These are phyloP conservation scores for Echinometra lucunter DNA, from an alignment of 53 echinoderm and acorn worm genomes.

Conservation along the genomic window DNA sequence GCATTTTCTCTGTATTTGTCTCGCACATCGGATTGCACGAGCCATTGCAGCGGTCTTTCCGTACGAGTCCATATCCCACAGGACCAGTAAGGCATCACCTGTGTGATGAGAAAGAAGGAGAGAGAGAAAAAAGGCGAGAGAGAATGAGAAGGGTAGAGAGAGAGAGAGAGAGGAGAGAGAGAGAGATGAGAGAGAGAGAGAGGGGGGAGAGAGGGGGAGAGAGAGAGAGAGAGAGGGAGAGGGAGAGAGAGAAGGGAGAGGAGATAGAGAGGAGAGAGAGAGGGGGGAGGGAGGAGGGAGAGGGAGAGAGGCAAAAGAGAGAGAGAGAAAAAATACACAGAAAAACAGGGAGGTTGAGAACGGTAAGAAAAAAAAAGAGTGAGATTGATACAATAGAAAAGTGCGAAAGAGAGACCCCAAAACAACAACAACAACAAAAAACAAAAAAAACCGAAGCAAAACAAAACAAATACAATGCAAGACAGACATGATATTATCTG, in stretches of 20 bases:
- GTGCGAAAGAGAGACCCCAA: too few relatives aligned
- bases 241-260: not conserved
- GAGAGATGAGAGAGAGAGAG: not conserved
- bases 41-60: conserved; percentile 72
- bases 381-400: too few relatives aligned
- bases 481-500: too few relatives aligned
- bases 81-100: conserved; percentile 93
- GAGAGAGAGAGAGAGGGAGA: not conserved
- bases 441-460: too few relatives aligned
- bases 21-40: conserved; percentile 86
- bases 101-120: not conserved
- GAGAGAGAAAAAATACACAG: too few relatives aligned
- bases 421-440: too few relatives aligned
- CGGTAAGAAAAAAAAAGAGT: too few relatives aligned
- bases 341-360: too few relatives aligned
- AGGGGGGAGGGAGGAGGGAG: not conserved
- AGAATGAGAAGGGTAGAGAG: not conserved
- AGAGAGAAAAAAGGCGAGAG: not conserved
- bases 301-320: not conserved
- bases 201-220: not conserved
- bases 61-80: conserved; percentile 79
- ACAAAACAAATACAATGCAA: too few relatives aligned
- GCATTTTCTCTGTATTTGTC: conserved; percentile 87
- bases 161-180: not conserved
- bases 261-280: not conserved